Evolutionary conservation across 37 sponge, comb jelly and placozoan genomes (phyloP).

Genomic region (Haliclona indistincta): DNA sequence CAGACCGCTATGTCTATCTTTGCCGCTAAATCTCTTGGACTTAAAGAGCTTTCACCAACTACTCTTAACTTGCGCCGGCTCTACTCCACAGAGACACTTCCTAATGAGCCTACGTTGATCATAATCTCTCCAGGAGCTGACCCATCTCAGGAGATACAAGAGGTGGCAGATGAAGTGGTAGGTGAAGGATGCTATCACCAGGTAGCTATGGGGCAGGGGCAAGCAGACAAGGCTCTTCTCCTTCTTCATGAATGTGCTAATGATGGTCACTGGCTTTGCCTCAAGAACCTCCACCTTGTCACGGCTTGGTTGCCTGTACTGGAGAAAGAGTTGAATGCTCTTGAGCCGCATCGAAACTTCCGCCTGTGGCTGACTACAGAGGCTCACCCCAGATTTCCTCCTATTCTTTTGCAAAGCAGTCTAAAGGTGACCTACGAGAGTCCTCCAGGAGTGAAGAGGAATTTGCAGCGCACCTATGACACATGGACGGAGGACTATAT

Average conservation of each 20-base stretch:
- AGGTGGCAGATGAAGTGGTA: conserved; percentile 79
- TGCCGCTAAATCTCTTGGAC: conserved; percentile 60
- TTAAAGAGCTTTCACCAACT: conserved; percentile 81
- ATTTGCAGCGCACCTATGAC: conserved; percentile 89
- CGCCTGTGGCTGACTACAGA: conserved; percentile 96
- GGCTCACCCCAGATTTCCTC: conserved; percentile 84
- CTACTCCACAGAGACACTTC: conserved; percentile 63
- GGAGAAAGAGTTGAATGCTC: conserved; percentile 91
- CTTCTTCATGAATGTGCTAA: conserved; percentile 80
- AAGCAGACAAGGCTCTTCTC: conserved; percentile 79
- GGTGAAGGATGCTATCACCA: conserved; percentile 86
- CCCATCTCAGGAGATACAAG: conserved; percentile 97
- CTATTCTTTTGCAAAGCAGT: conserved; percentile 85
- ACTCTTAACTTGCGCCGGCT: conserved; percentile 77
- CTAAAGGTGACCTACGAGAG: conserved; percentile 88
- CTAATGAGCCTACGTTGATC: conserved; percentile 81
- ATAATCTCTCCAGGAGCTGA: conserved; percentile 97
- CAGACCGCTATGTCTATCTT: conserved; percentile 91
- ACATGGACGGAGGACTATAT: conserved; percentile 88
- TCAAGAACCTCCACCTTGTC: conserved; percentile 98
- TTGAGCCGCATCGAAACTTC: conserved; percentile 79
- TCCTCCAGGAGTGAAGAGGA: conserved; percentile 94
- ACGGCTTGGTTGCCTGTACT: conserved; percentile 86
- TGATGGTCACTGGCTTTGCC: conserved; percentile 93
- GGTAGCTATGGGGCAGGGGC: conserved; percentile 99